Conservation (phyloP, 2,888 invertebrate species). For the Machimus atricapillus region DNA sequence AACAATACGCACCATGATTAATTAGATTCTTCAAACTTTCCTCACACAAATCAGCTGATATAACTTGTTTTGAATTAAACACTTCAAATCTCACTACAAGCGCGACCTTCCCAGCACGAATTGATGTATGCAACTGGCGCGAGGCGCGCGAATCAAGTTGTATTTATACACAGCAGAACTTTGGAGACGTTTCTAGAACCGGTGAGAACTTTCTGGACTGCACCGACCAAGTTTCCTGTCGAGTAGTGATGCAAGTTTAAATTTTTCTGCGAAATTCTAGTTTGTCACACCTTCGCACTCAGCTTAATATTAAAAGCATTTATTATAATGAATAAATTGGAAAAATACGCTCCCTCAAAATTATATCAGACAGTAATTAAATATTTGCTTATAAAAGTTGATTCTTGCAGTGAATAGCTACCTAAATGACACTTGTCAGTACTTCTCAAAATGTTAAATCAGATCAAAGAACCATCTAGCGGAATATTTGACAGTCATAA, state of each 20-base stretch:
- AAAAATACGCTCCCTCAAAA: background rate
- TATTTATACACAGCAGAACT: background rate
- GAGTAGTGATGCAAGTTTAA: background rate
- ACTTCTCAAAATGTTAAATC: background rate
- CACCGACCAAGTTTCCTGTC: background rate
- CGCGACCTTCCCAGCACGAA: background rate
- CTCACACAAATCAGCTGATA: background rate
- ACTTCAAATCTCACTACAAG: background rate
- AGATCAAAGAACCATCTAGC: background rate
- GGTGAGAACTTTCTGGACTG: background rate
- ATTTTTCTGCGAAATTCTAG: background rate
- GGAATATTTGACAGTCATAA: background rate
- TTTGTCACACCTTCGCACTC: background rate
- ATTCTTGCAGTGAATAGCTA: background rate
- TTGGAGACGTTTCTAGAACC: background rate
- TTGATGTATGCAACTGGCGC: background rate
- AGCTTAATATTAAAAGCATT: background rate
- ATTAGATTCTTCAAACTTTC: background rate
- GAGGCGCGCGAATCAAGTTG: background rate
- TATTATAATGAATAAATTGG: background rate
- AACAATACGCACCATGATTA: background rate
- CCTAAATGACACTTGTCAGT: background rate
- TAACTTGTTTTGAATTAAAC: background rate
- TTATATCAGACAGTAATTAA: background rate
- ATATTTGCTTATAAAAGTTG: background rate